Evolutionary conservation across 1,140 invertebrate genomes (phyloP), one percentile per base, ranked within the genome.

Genomic region (Penaeus japonicus): DNA sequence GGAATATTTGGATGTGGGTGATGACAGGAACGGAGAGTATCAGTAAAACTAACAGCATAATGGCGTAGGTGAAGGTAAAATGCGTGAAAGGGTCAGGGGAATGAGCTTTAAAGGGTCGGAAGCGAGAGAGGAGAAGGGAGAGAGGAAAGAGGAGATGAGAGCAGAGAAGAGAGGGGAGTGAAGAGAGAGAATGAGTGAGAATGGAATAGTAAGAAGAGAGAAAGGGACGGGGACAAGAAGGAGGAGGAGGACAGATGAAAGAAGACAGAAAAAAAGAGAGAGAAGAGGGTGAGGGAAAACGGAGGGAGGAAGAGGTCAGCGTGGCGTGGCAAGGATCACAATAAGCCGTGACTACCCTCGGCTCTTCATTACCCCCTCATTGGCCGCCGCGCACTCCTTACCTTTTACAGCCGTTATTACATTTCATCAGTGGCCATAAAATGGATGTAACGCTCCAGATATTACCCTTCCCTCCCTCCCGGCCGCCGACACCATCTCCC

Each of bases 341-440:
- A 47, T 47, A 47, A 47, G 47, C 47, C 47, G 47, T 47, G 47
- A 47, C 27, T 57, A 15, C 82, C 57, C 62, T 53, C 15, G 39
- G 24, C 83, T 55, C 65, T 75, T 75, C 47, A 30, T 84, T 73
- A n/a, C 35, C 24, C 62, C 12, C 22, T 18, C 83, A 24, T 55
- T 81, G 54, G 24, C 79, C 54, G 53, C 27, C 55, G 15, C 7
- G 24, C 30, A 30, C 79, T 57, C 79, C 79, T 32, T 59, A 55
- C 53, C 78, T 80, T 53, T 80, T 54, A 75, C 70, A 24, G 70
- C 70, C 70, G 22, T 75, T 75, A 75, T 75, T 75, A 75, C 70
- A 75, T 75, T 75, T 75, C 70, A 75, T 75, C 70, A 75, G 70
- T 20, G 70, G 70, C 70, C 70, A 75, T 75, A 75, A 75, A 75